phyloP scores from a whole-genome alignment of 2,888 invertebrate genomes.

The Thelaira solivaga region DNA sequence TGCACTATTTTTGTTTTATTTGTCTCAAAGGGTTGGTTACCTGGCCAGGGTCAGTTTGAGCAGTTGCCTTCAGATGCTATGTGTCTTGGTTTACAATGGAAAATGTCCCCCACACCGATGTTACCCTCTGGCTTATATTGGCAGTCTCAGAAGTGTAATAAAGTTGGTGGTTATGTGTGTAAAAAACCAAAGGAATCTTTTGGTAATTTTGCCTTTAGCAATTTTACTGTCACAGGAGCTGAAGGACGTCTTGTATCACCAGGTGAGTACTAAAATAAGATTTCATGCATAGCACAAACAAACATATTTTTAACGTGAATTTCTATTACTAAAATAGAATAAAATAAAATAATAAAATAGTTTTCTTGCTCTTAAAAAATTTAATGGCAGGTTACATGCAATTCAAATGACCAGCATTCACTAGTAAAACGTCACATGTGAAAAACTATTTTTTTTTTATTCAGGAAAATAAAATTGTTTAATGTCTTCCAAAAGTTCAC shows the following conservation, averaged over 20 bases:
- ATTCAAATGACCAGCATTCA: too few species aligned
- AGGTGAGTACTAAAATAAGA: conserved; percentile 70
- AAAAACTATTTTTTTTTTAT: too few species aligned
- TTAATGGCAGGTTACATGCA: neutral
- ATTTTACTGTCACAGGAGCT: conserved; percentile 82
- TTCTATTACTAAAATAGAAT: neutral
- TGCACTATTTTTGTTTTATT: too few species aligned
- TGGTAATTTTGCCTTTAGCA: conserved; percentile 72
- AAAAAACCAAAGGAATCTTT: conserved; percentile 76
- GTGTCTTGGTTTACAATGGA: conserved; percentile 82
- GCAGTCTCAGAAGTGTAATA: conserved; percentile 81
- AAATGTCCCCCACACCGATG: conserved; percentile 81
- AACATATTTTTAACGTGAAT: neutral
- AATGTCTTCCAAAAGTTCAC: too few species aligned
- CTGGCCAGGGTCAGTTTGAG: conserved; percentile 78
- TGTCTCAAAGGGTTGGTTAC: conserved; percentile 79
- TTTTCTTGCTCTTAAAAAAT: too few species aligned
- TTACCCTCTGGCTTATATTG: conserved; percentile 85
- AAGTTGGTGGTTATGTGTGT: conserved; percentile 85
- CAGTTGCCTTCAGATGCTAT: conserved; percentile 70
- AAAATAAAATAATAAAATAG: neutral
- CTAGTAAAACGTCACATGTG: too few species aligned
- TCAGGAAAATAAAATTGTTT: too few species aligned
- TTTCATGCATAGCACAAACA: neutral
- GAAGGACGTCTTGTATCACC: conserved; percentile 84